Conservation (phyloP, 2,888 invertebrate species). For the Orthosia gothica region DNA sequence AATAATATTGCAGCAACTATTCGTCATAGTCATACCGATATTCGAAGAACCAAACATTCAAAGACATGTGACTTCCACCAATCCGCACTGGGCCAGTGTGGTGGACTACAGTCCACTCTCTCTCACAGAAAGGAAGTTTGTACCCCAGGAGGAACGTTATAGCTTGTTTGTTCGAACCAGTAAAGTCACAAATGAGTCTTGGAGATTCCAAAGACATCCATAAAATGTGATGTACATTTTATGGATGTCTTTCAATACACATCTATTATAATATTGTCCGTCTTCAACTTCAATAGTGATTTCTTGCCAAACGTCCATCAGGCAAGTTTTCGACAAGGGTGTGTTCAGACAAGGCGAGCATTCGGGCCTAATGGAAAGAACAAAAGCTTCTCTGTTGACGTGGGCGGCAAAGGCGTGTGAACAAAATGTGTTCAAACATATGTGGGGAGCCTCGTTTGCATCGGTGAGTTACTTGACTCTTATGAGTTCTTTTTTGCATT, state of each 20-base stretch:
- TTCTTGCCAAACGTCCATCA: constrained; percentile 64
- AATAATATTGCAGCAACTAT: neutral
- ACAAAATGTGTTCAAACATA: constrained; percentile 81
- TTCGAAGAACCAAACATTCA: no score
- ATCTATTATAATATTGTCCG: neutral
- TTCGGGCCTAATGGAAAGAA: constrained; percentile 80
- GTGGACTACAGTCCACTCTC: no score
- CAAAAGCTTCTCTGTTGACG: constrained; percentile 77
- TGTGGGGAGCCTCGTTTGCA: constrained; percentile 71
- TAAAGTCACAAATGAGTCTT: neutral
- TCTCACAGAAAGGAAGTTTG: no score
- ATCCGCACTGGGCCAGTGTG: no score
- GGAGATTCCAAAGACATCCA: neutral
- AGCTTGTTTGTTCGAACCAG: no score
- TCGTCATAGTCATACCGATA: neutral
- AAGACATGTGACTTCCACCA: no score
- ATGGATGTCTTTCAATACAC: no score
- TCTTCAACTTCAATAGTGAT: constrained; percentile 59
- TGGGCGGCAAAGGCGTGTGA: constrained; percentile 80
- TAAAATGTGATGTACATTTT: no score
- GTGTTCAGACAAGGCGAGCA: constrained; percentile 61
- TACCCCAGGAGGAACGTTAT: no score
- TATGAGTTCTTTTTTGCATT: neutral
- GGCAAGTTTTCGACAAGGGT: constrained; percentile 73
- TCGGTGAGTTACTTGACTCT: constrained; percentile 56